A percentile compares a stretch with the other conserved stretches of the same genome.
Conservation (phyloP, 1,140 invertebrate species). For the Bombus huntii region DNA sequence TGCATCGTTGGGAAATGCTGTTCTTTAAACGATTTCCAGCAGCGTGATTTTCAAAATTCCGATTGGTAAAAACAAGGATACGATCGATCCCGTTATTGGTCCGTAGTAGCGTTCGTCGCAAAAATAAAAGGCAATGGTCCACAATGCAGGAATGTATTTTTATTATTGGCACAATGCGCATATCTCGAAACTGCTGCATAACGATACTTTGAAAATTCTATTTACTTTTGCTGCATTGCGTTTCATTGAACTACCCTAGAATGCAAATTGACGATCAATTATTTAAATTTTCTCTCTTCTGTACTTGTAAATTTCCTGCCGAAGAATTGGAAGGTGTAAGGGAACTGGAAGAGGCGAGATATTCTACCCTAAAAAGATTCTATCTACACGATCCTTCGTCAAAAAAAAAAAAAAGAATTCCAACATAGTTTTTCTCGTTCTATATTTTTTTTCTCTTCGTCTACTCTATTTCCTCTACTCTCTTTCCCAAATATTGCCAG, state of each 20-base stretch:
- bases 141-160: background rate
- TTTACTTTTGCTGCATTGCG: too few species aligned
- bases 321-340: too few species aligned
- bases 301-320: background rate
- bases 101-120: background rate
- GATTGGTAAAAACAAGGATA: background rate
- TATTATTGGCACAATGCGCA: background rate
- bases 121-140: slow-evolving; percentile 25
- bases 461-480: background rate
- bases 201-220: too few species aligned
- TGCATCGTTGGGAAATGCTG: background rate
- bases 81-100: too few species aligned
- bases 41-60: background rate
- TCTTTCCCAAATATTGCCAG: background rate
- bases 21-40: background rate
- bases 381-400: background rate
- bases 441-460: background rate
- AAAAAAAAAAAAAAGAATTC: background rate
- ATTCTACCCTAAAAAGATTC: background rate
- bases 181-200: too few species aligned
- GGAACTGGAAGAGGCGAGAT: background rate
- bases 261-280: too few species aligned
- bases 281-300: background rate
- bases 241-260: too few species aligned
- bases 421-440: too few species aligned